Conservation (phyloP, 2,797 vertebrate species). For the Coilia nasus region DNA sequence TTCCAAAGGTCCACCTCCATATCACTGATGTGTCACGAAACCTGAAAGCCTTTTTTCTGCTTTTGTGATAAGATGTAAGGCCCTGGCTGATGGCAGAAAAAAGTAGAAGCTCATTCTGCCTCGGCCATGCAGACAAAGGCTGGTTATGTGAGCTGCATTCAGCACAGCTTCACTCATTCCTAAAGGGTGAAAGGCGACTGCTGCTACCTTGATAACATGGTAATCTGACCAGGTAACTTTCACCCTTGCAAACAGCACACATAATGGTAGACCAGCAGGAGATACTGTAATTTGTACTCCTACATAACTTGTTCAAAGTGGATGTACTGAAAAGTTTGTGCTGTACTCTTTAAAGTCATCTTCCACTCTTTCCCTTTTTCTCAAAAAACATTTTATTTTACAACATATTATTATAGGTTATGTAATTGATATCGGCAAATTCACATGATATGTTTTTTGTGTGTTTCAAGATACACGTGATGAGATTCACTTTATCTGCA, state of each 20-base stretch:
- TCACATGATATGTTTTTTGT: no score
- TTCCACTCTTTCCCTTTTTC: no score
- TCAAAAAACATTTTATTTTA: no score
- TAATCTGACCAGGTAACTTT: background rate
- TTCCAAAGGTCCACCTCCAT: no score
- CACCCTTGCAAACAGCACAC: background rate
- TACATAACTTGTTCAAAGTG: background rate
- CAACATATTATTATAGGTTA: no score
- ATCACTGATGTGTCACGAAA: no score
- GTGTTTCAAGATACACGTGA: no score
- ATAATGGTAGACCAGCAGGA: slow-evolving; percentile 31
- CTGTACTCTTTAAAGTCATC: slow-evolving; percentile 58
- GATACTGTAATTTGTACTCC: slow-evolving; percentile 33
- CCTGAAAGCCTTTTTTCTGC: no score
- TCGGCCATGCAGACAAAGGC: background rate
- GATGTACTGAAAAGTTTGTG: slow-evolving; percentile 65
- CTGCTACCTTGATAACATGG: background rate
- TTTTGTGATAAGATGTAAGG: background rate
- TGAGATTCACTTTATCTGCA: background rate
- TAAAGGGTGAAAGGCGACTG: background rate
- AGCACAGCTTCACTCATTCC: background rate
- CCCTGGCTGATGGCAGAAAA: background rate
- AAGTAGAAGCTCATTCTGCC: background rate
- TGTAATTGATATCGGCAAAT: no score
- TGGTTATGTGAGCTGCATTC: background rate